Evolutionary conservation across 2,113 vertebrate species (phyloP), one percentile per base, ranked within the genome.

Genomic region (Ochotona princeps): DNA sequence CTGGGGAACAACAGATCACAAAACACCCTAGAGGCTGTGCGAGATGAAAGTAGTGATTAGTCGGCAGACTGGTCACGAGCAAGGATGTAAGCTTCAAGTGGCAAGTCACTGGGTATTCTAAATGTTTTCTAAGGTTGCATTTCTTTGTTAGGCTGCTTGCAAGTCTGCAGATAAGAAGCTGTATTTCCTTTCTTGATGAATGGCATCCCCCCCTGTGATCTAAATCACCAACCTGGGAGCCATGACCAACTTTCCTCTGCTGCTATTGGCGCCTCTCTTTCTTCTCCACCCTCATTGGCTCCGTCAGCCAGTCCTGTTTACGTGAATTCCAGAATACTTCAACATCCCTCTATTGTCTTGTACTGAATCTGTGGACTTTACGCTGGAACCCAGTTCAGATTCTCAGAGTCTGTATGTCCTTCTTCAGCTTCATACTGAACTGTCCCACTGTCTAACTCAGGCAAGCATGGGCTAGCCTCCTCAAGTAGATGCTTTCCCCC

Each of bases 151-250:
- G 44, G 30, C 32, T 25, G 60, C 18, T 32, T 35, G 57, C 78
- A 92, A 93, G 25, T n/a, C 51, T 84, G 72, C 84, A 47, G 63
- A 69, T 70, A 49, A 57, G 75, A 85, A 66, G 54, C 7, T 65
- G 5, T 20, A 12, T n/a, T 89, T 17, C 35, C 30, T 81, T 93
- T 51, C 57, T 84, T 84, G 63, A 35, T 51, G 80, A 83, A 54
- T 70, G 79, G 28, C 8, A 51, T 54, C n/a, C 32, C 28, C 28
- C 6, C 3, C 63, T 81, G 54, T 79, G 47, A 83, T 49, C 75
- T 54, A 51, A 95, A 51, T 86, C 72, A 9, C 8, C 14, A 93
- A 54, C 84, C 14, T 81, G 72, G 72, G 79, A 78, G 44, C 49
- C 23, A 35, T 17, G 51, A 86, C 0, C 20, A 60, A 44, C 7